Evolutionary conservation across 2,888 invertebrate species (phyloP).

Genomic region (Chouioia cunea): DNA sequence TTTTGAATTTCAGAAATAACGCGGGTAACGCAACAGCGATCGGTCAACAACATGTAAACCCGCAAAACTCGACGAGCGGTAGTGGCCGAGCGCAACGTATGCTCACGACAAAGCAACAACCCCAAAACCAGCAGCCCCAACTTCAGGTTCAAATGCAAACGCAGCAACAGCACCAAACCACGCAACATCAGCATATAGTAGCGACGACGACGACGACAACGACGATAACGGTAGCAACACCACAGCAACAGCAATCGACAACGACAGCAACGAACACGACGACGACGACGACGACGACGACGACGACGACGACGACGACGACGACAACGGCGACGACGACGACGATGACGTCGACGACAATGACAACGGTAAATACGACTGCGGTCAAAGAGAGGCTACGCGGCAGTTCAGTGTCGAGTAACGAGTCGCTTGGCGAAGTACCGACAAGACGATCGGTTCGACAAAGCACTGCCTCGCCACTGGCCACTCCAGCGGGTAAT

Average conservation of each 20-base stretch:
- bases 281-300: background rate
- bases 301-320: constrained; percentile 4
- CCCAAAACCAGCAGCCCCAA: constrained; percentile 43
- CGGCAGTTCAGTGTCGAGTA: constrained; percentile 63
- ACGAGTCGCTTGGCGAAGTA: constrained; percentile 59
- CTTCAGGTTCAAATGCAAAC: constrained; percentile 37
- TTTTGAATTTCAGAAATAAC: constrained; percentile 56
- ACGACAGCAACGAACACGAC: background rate
- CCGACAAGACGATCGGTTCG: constrained; percentile 65
- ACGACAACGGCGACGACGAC: background rate
- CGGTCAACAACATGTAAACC: constrained; percentile 62
- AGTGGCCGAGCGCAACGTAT: constrained; percentile 63
- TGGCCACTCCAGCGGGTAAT: constrained; percentile 67
- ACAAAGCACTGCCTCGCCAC: constrained; percentile 65
- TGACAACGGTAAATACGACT: constrained; percentile 40
- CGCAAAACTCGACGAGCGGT: constrained; percentile 62
- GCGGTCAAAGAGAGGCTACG: constrained; percentile 65
- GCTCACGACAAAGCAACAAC: constrained; percentile 63
- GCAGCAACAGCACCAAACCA: constrained; percentile 52
- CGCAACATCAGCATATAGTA: constrained; percentile 20
- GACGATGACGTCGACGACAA: background rate
- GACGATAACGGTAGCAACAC: constrained; percentile 9
- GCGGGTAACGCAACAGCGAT: constrained; percentile 58
- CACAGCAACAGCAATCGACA: constrained; percentile 10
- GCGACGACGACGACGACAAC: constrained; percentile 21